Evolutionary conservation across 2,888 invertebrate species (phyloP).

Genomic region (Iselma pallidipennis): DNA sequence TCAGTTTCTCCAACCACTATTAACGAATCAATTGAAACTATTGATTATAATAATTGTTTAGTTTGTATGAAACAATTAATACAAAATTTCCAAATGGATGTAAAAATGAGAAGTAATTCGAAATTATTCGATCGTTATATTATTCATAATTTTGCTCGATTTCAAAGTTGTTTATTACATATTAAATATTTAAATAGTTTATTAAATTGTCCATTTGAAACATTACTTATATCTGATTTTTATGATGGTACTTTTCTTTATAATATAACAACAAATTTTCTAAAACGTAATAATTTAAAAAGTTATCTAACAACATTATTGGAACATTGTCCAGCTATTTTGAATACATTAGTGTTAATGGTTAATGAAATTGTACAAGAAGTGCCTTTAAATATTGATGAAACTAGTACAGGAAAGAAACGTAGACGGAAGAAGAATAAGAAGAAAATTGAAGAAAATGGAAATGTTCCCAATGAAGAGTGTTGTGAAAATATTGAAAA

Average conservation of each 20-base stretch:
- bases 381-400: neutral
- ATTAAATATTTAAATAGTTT: constrained; percentile 67
- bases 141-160: constrained; percentile 68
- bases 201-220: constrained; percentile 63
- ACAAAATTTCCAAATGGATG: constrained; percentile 63
- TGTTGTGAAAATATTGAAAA: constrained; percentile 24
- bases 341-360: constrained; percentile 12
- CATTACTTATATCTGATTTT: constrained; percentile 63
- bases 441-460: neutral
- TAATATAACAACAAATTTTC: constrained; percentile 69
- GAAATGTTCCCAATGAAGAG: neutral
- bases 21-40: constrained; percentile 57
- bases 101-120: constrained; percentile 59
- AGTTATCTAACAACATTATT: constrained; percentile 36
- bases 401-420: neutral
- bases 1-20: neutral
- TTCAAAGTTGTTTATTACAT: constrained; percentile 66
- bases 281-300: constrained; percentile 43
- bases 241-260: constrained; percentile 79
- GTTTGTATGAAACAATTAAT: constrained; percentile 63
- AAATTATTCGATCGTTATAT: constrained; percentile 62
- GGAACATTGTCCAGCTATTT: constrained; percentile 27
- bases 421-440: constrained; percentile 3
- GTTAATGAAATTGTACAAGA: neutral
- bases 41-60: constrained; percentile 63